Base-by-base conservation (phyloP, 1,140 invertebrate species). In the Tribolium madens region DNA sequence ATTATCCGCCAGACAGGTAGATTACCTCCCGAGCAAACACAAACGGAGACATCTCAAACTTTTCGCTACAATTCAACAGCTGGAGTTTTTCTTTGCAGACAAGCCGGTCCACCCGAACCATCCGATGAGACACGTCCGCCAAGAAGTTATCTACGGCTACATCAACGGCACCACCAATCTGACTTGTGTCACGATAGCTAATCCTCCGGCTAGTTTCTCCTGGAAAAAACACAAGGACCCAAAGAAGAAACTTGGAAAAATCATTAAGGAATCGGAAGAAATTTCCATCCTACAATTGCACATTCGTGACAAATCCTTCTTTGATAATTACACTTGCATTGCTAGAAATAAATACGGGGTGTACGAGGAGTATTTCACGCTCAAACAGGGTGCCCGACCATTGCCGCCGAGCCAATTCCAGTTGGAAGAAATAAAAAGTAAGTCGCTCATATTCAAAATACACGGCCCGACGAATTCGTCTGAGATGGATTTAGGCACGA, bases 141-240 rank as follows among this genome's bases (percentile, higher is more conserved):
- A 64, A 33, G 57, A 64, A 33, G 10, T 64, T n/a, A 18, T 64
- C 15, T 73, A 26, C 2, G 71, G 71, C 26, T 53, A 73, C 48
- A 57, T 73, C 13, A 36, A 15, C 15, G 71, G 71, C 48, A 73
- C 71, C 0, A 87, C 87, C 1, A 88, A 89, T 76, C 84, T 91
- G 21, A 87, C 87, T 31, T 91, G 90, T 77, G 87, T 88, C 73
- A 89, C 89, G 0, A 82, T 85, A 15, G 89, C 89, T 0, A 88
- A 90, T 78, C 90, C 90, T 1, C 85, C 87, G 13, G 88, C 90
- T 0, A 87, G 84, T 33, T 91, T 91, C 79, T 85, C 85, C 14
- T 91, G 90, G 90, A 84, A 86, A 36, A 83, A 85, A 18, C 83
- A 84, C 53, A 80, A 85, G 52, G 31, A 50, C 14, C 10, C 57